Base-by-base conservation (phyloP, 1,140 invertebrate species). In the Drosophila nannoptera region DNA sequence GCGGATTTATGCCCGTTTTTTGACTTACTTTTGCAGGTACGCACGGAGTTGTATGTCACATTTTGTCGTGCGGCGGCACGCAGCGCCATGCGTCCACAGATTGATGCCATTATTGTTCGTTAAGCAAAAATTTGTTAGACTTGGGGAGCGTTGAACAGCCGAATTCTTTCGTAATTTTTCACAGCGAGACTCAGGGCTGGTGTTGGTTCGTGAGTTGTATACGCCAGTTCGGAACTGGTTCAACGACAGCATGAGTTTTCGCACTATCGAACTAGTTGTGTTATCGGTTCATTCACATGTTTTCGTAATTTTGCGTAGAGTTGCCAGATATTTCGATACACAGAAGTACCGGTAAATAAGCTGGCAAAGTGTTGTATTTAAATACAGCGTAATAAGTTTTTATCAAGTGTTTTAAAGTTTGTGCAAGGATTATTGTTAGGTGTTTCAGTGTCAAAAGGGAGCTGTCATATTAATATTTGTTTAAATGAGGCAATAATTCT, bases 41-140 rank as follows among this genome's bases (percentile, higher is more conserved):
- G 84, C 67, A 88, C 89, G 81, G 88, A 87, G 65, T 90, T 89
- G 77, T 87, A 90, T 65, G 89, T 71, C 42, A 91, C 84, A 84
- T 90, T 89, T 67, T 91, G 90, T 81, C 91, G 90, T 71, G 89
- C 89, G 70, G 90, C 89, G 72, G 89, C 89, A 71, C 91, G 78
- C 38, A 91, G 78, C 69, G 83, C 88, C 73, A 90, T 87, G 81
- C 91, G 90, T 77, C 90, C 88, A 88, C 90, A 91, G 63, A 92
- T 88, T 62, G 91, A 91, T 89, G 92, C 92, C 92, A 93, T 93
- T 91, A 93, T 93, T 91, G 66, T 88, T 87, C 82, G 74, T 71
- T 83, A 82, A 76, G 66, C 62, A 60, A 75, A 64, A 71, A 83
- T 87, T 78, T 81, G 63, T 84, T 71, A 73, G 66, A 68, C 73